These are phyloP conservation scores for Myotis vivesi DNA, from an alignment of 2,797 vertebrate species.

Conservation along the genomic window DNA sequence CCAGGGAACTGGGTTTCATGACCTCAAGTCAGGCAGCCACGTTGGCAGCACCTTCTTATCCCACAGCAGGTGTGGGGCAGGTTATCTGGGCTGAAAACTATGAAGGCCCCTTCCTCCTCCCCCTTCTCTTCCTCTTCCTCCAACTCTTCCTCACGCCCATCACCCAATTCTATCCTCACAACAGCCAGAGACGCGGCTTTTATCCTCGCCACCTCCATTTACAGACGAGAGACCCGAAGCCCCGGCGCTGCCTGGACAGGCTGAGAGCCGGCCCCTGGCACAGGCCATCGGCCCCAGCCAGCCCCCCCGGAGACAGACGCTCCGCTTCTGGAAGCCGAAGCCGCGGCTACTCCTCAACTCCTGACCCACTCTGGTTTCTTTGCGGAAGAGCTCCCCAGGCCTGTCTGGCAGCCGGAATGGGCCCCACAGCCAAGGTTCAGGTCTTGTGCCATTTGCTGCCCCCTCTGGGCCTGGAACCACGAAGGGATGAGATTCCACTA, in stretches of 20 bases:
- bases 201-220: neutral
- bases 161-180: neutral
- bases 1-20: neutral
- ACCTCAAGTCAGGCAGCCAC: neutral
- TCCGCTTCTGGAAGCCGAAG: conserved; percentile 15
- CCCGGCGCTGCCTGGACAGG: neutral
- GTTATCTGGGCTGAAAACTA: neutral
- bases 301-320: neutral
- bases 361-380: conserved; percentile 46
- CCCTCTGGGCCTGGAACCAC: neutral
- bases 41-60: neutral
- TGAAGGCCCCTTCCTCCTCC: neutral
- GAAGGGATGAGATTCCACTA: neutral
- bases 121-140: neutral
- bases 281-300: neutral
- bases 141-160: neutral
- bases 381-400: neutral
- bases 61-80: neutral
- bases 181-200: neutral
- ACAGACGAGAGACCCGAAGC: neutral
- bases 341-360: neutral
- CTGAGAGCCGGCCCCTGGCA: neutral
- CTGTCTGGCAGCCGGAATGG: neutral
- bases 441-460: neutral
- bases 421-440: neutral